Base-by-base conservation (phyloP, 1,140 invertebrate species). In the Lordiphosa stackelbergi region DNA sequence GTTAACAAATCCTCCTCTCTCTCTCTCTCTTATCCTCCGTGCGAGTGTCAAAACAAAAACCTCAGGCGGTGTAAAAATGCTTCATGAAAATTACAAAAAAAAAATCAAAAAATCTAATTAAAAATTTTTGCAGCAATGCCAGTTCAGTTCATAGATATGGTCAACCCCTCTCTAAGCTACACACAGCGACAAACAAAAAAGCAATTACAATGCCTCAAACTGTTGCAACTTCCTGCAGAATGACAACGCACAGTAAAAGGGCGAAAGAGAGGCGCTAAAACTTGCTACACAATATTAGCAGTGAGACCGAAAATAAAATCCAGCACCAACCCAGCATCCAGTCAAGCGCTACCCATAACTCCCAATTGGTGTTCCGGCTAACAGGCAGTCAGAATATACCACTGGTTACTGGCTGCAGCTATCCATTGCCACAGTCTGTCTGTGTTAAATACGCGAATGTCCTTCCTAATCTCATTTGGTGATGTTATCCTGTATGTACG, bases 381-480 rank as follows among this genome's bases (percentile, higher is more conserved):
- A 81, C 77, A 83, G 75, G 77, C 77, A 66, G 73, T 31, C 75
- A 81, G 77, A 72, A 81, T 83, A 72, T 81, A 68, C 75, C 58
- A 75, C 71, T 74, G 71, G 58, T 61, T 55, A 65, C 66, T 35
- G 19, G 38, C 11, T 54, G 65, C 54, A 68, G 66, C 28, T 31
- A 8, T 8, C 28, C 28, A 5, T 1, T 72, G 61, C 69, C 55
- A 61, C 37, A 47, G 47, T 70, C 52, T 54, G 70, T 60, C 53
- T 60, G 66, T 65, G 73, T 84, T 83, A 84, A 84, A 83, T 81
- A 77, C 81, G 81, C 81, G 81, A 81, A 85, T 85, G 81, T 85
- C 81, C 81, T 85, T 85, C 81, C 81, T 85, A 85, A 85, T 85
- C 81, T 85, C 81, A 85, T 85, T 85, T 81, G 60, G 60, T 60